Evolutionary conservation across 2,888 invertebrate species (phyloP).

Genomic region (Luperina nickerlii): DNA sequence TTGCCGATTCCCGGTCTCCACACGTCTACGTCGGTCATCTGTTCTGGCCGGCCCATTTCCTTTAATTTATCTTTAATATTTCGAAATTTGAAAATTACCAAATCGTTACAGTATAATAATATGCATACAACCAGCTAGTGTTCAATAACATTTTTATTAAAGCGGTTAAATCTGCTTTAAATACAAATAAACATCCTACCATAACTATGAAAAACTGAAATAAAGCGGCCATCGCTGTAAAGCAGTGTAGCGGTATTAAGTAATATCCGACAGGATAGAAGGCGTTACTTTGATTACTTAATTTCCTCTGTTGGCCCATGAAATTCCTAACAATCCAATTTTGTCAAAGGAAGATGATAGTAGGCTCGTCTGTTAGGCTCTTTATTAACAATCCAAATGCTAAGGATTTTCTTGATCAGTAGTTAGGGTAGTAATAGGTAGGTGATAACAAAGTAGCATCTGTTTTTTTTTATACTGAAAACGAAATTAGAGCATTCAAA

Average conservation of each 20-base stretch:
- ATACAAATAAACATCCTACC: constrained; percentile 17
- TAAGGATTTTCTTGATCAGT: background rate
- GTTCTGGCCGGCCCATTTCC: too few species aligned
- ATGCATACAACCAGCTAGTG: background rate
- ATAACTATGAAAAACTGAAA: background rate
- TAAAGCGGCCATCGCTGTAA: constrained; percentile 22
- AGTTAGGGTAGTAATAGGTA: background rate
- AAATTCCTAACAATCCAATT: constrained; percentile 45
- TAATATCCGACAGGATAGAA: constrained; percentile 61
- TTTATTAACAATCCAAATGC: background rate
- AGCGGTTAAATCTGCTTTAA: constrained; percentile 12
- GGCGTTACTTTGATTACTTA: constrained; percentile 64
- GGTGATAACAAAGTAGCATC: background rate
- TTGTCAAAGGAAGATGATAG: background rate
- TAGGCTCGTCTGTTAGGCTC: background rate
- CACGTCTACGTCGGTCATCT: too few species aligned
- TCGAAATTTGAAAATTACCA: background rate
- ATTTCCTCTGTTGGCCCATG: constrained; percentile 58
- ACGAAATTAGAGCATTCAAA: too few species aligned
- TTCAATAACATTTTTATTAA: background rate
- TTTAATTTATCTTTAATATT: background rate
- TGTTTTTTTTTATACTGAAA: background rate
- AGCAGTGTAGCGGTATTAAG: constrained; percentile 55
- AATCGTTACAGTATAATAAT: background rate
- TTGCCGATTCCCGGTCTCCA: too few species aligned